Evolutionary conservation across 2,113 vertebrate species (phyloP), one percentile per base, ranked within the genome.

Genomic region (Cinclus mexicanus): DNA sequence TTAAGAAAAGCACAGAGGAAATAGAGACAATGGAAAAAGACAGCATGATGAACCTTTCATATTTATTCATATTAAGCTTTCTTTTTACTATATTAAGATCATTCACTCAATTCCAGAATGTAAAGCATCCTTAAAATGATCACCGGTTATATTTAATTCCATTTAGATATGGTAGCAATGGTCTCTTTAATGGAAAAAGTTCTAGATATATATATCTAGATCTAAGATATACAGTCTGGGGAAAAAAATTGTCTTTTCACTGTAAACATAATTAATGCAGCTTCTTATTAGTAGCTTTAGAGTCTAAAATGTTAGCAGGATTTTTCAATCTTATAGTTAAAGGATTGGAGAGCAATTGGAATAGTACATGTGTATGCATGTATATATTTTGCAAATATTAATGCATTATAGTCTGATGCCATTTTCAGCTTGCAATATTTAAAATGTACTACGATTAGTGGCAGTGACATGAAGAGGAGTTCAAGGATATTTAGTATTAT

Each of bases 331-430:
- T 77, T 72, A 10, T 12, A 60, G 12, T 7, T 70, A 24, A 77
- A 81, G 21, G 12, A 26, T 3, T 42, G 18, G 23, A 85, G 6
- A 46, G 4, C 26, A 77, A 52, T 64, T 33, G 24, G 12, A 87
- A 74, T 12, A 49, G 12, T 61, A 31, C 2, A 0, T 35, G 13
- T n/a, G 14, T 10, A 11, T 29, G 7, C 6, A 42, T 33, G 2
- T 14, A 56, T 31, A 46, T 23, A 21, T 65, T 71, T 72, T 74
- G 39, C 7, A 71, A 81, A 49, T 81, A 72, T 25, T 46, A 72
- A 33, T 14, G 14, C 16, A 41, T 74, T 60, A 74, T 18, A 75
- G 14, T 8, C 81, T 79, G 47, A 42, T 64, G 12, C 12, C 14
- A 61, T 12, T 79, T 68, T 21, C 9, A 63, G 71, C 22, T 18